Conservation (phyloP, 2,113 vertebrate genomes). For the Serilophus lunatus region DNA sequence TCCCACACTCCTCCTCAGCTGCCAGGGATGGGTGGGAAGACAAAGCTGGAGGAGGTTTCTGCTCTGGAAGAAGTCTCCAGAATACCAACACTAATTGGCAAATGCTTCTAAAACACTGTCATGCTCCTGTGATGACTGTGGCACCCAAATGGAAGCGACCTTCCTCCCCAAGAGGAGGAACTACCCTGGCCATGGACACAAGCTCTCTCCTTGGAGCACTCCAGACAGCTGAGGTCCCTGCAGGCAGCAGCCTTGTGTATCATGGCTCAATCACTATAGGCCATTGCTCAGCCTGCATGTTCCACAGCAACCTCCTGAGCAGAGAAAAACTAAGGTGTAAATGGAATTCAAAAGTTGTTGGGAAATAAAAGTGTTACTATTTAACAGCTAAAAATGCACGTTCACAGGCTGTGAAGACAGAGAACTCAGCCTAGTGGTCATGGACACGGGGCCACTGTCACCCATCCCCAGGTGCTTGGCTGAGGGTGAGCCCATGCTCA, state of each 20-base stretch:
- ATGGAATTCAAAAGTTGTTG: background rate
- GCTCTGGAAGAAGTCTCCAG: background rate
- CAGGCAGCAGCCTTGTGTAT: background rate
- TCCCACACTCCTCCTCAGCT: background rate
- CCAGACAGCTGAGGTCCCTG: background rate
- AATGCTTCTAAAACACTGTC: background rate
- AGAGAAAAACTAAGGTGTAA: background rate
- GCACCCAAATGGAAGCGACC: background rate
- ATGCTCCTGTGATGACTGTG: background rate
- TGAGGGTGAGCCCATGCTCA: background rate
- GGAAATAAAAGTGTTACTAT: background rate
- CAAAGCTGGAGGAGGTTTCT: background rate
- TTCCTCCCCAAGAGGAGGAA: background rate
- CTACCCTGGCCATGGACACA: background rate
- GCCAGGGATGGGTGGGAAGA: background rate
- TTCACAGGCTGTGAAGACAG: background rate
- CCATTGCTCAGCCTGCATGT: too few species aligned
- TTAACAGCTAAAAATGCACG: background rate
- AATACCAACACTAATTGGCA: background rate
- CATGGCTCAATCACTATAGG: background rate
- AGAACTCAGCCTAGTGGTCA: background rate
- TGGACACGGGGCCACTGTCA: background rate
- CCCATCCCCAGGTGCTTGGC: background rate
- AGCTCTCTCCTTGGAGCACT: background rate
- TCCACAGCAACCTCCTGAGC: background rate